A percentile compares a stretch with the other conserved stretches of the same genome.
Evolutionary conservation across 2,797 vertebrate genomes (phyloP).

Genomic region (Rhabdophis nuchalis): DNA sequence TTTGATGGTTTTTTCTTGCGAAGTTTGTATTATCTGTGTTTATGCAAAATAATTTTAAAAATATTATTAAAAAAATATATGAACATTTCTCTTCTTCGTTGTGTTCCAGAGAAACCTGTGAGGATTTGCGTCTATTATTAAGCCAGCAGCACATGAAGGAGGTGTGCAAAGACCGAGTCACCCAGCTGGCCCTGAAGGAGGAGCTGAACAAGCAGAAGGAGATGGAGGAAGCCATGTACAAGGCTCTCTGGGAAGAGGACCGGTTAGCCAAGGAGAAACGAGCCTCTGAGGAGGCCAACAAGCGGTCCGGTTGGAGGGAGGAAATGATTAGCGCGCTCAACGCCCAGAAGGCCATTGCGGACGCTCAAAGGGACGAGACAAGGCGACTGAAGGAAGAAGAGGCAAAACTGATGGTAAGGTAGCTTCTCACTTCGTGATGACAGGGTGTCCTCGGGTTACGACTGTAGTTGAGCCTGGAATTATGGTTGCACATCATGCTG

Average conservation of each 20-base stretch:
- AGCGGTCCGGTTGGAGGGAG: conserved; percentile 35
- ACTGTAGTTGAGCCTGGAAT: not conserved
- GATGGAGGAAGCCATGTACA: conserved; percentile 74
- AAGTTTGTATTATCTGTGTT: too few species aligned
- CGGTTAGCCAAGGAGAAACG: conserved; percentile 74
- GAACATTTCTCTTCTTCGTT: not conserved
- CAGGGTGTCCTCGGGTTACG: not conserved
- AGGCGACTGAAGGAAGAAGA: conserved; percentile 76
- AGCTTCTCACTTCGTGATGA: not conserved
- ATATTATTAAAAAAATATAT: too few species aligned
- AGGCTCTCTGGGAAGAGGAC: conserved; percentile 79
- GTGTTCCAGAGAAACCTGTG: conserved; percentile 62
- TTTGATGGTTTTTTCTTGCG: too few species aligned
- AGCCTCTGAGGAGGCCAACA: conserved; percentile 43
- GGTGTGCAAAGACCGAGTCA: conserved; percentile 68
- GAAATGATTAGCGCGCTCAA: conserved; percentile 59
- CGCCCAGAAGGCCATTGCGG: conserved; percentile 67
- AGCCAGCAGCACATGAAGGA: conserved; percentile 56
- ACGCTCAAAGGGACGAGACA: conserved; percentile 55
- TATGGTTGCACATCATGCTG: not conserved
- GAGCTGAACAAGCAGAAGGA: conserved; percentile 58
- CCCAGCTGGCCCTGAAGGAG: conserved; percentile 72
- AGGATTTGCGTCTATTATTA: conserved; percentile 71
- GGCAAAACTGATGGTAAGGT: conserved; percentile 73
- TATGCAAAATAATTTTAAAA: too few species aligned